These are phyloP conservation scores for Chionoecetes opilio DNA, from an alignment of 1,140 invertebrate genomes.

Conservation along the genomic window DNA sequence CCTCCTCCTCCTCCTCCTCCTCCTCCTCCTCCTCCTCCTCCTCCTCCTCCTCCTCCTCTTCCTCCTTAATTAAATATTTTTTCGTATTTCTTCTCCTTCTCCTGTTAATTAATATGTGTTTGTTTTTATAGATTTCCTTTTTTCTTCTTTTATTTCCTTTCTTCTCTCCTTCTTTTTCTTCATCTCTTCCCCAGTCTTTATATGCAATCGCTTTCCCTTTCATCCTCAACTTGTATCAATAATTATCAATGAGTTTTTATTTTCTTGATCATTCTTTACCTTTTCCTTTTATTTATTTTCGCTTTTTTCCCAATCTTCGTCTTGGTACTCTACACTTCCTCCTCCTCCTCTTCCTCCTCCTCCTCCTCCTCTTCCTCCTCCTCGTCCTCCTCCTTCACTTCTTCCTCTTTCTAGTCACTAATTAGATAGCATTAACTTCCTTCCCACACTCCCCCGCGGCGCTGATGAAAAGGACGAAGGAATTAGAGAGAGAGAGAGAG, in stretches of 20 bases:
- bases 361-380: background rate
- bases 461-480: background rate
- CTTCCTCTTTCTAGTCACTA: no score
- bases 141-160: no score
- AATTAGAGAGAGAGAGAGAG: constrained; percentile 9
- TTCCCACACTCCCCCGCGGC: background rate
- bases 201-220: no score
- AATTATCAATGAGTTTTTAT: no score
- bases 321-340: background rate
- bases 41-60: background rate
- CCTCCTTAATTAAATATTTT: background rate
- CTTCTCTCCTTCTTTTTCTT: no score
- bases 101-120: no score
- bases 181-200: no score
- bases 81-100: background rate
- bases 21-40: background rate
- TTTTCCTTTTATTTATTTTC: background rate
- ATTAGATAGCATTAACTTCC: background rate
- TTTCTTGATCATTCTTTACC: no score
- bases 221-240: no score
- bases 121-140: no score
- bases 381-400: background rate
- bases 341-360: background rate
- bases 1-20: background rate
- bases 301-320: background rate